Evolutionary conservation across 1,140 invertebrate species (phyloP).

Genomic region (Patella vulgata): DNA sequence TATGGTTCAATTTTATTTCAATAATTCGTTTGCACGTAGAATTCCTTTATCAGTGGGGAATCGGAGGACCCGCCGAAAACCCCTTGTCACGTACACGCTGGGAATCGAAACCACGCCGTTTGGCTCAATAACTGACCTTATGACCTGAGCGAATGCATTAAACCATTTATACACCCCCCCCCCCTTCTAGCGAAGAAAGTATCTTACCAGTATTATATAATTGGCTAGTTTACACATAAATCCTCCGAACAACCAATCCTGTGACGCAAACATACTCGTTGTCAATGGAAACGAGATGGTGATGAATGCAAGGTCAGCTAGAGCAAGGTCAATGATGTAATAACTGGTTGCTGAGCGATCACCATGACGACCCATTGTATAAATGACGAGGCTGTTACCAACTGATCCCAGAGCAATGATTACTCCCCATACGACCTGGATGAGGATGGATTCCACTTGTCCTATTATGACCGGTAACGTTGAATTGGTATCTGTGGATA

Average conservation of each 20-base stretch:
- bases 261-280: conserved; percentile 62
- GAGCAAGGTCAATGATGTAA: conserved; percentile 85
- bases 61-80: no score
- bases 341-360: conserved; percentile 87
- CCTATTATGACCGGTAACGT: no score
- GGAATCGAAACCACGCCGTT: no score
- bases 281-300: conserved; percentile 89
- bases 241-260: conserved; percentile 86
- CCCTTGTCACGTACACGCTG: no score
- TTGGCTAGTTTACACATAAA: conserved; percentile 89
- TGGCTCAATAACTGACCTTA: no score
- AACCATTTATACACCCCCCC: no score
- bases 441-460: conserved; percentile 56
- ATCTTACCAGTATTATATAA: conserved; percentile 76
- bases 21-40: no score
- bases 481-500: no score
- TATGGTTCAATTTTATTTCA: no score
- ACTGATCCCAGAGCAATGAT: conserved; percentile 87
- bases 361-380: conserved; percentile 83
- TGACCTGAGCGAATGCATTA: no score
- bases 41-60: no score
- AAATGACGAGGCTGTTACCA: conserved; percentile 87
- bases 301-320: conserved; percentile 92
- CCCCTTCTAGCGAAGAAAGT: no score
- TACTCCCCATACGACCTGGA: conserved; percentile 86